Evolutionary conservation across 2,888 invertebrate species (phyloP).

Genomic region (Drosophila colorata): DNA sequence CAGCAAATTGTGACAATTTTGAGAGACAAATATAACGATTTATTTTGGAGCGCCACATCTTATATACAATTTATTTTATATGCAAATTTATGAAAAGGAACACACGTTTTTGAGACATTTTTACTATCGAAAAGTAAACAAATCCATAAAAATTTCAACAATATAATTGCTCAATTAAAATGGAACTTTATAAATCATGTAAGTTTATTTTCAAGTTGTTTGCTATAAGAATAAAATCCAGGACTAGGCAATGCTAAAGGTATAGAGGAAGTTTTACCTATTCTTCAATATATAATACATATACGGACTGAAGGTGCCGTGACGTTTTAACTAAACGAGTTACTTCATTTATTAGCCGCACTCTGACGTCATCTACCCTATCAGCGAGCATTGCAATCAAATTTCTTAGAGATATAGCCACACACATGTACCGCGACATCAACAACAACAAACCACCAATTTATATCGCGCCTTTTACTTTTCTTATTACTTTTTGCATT

Average conservation of each 20-base stretch:
- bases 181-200: constrained; percentile 44
- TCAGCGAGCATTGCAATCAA: constrained; percentile 49
- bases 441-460: constrained; percentile 16
- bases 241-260: no score
- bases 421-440: constrained; percentile 8
- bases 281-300: no score
- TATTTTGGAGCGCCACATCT: constrained; percentile 9
- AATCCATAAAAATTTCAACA: constrained; percentile 4
- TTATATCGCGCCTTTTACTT: constrained; percentile 46
- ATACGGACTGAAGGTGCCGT: background rate
- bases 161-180: constrained; percentile 32
- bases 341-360: constrained; percentile 35
- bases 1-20: constrained; percentile 27
- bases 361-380: constrained; percentile 57
- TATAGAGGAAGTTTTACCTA: no score
- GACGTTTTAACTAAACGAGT: constrained; percentile 21
- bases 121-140: background rate
- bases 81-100: constrained; percentile 25
- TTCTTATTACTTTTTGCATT: constrained; percentile 46
- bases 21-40: constrained; percentile 38
- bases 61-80: constrained; percentile 27
- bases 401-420: constrained; percentile 38
- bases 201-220: constrained; percentile 16
- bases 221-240: background rate
- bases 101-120: constrained; percentile 44